Base-by-base conservation (phyloP, 1,140 invertebrate species). In the Megathymus violae region DNA sequence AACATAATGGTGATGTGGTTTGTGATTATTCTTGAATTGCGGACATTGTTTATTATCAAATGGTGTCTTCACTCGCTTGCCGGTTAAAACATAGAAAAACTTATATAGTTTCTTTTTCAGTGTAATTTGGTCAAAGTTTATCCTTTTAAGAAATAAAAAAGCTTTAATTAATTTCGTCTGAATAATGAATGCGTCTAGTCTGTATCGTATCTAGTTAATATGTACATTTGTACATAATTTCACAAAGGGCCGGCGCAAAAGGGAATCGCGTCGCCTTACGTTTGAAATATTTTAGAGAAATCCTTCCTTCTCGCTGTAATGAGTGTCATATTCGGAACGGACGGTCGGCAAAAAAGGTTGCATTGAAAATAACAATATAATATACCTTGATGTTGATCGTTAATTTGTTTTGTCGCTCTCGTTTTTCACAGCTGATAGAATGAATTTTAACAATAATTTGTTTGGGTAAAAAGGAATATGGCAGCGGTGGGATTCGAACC, bases 271-370 rank as follows among this genome's bases (percentile, higher is more conserved):
- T 76, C 80, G 75, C 71, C 77, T 85, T 80, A 80, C 82, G 80
- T 90, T 90, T 88, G 82, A 90, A 87, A 88, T 88, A 86, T 90
- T 88, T 90, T 86, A 88, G 82, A 80, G 80, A 83, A 90, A 88
- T 88, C 80, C 78, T 83, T 80, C 66, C 81, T 69, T 75, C 78
- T 78, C 75, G 76, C 77, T 80, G 74, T 90, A 90, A 90, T 90
- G 88, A 88, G 85, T 88, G 83, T 88, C 85, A 87, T 86, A 88
- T 88, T 88, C 82, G 80, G 74, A 66, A 52, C 17, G 82, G 78
- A 90, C 38, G 16, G 88, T 77, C 62, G 27, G 72, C 77, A 88
- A 14, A 81, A 63, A 51, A 52, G n/a, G 10, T 22, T 38, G 1
- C 15, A n/a, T 11, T 3, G 1, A 40, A 40, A 40, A 40, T 14